A percentile compares a stretch with the other conserved stretches of the same genome.
phyloP scores from a whole-genome alignment of 2,888 invertebrate genomes.

The Polia nebulosa region DNA sequence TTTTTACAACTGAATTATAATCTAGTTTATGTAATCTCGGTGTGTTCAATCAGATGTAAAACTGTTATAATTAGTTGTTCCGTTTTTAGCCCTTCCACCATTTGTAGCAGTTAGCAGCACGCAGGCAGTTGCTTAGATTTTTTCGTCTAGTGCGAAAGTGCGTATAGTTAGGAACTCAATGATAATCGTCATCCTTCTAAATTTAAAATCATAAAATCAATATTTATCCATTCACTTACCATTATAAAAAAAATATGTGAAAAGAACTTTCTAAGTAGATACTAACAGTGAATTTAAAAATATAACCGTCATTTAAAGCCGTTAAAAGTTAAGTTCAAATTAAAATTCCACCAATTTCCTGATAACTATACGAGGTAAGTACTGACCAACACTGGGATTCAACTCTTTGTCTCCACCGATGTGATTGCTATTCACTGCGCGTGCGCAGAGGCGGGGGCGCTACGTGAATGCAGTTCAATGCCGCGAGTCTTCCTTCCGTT shows the following conservation, averaged over 20 bases:
- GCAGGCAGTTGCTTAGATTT: slow-evolving; percentile 56
- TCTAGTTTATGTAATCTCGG: slow-evolving; percentile 41
- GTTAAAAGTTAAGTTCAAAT: slow-evolving; percentile 4
- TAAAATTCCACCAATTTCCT: slow-evolving; percentile 20
- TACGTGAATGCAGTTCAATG: slow-evolving; percentile 75
- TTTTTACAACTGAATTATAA: slow-evolving; percentile 13
- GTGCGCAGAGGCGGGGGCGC: slow-evolving; percentile 56
- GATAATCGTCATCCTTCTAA: not conserved
- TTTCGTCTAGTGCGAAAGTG: slow-evolving; percentile 56
- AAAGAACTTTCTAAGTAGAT: not conserved
- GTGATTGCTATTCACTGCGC: slow-evolving; percentile 73
- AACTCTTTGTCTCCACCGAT: slow-evolving; percentile 55
- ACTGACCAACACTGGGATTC: slow-evolving; percentile 19
- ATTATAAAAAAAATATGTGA: not conserved
- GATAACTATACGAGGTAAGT: slow-evolving; percentile 46
- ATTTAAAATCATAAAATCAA: not conserved
- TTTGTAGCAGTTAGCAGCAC: slow-evolving; percentile 28
- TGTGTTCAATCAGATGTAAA: slow-evolving; percentile 43
- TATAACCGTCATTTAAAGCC: not conserved
- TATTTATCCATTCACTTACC: not conserved
- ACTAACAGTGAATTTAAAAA: slow-evolving; percentile 21
- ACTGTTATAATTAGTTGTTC: slow-evolving; percentile 45
- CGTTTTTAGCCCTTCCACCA: slow-evolving; percentile 48
- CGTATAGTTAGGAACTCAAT: slow-evolving; percentile 3
- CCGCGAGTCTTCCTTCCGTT: slow-evolving; percentile 85